phyloP scores from a whole-genome alignment of 1,140 invertebrate species.

The Rhopalosiphum padi region DNA sequence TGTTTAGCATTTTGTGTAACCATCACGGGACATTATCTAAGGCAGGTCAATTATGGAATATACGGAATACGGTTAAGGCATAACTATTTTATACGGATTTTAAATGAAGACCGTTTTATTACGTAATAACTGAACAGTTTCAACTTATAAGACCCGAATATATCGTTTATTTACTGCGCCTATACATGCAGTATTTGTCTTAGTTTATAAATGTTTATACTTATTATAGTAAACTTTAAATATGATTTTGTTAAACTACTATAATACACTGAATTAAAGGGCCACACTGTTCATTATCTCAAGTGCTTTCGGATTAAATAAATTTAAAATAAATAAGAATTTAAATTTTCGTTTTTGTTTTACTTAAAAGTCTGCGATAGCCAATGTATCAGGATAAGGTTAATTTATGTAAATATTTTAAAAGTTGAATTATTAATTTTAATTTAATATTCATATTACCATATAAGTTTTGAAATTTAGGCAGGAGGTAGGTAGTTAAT shows the following conservation, averaged over 20 bases:
- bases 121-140: too few relatives aligned
- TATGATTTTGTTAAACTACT: neutral
- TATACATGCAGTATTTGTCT: neutral
- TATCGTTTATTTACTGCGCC: too few relatives aligned
- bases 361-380: neutral
- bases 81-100: too few relatives aligned
- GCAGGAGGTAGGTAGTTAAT: neutral
- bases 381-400: neutral
- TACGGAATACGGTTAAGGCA: too few relatives aligned
- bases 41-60: too few relatives aligned
- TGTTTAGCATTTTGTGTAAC: too few relatives aligned
- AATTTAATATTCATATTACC: neutral
- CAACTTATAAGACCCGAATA: too few relatives aligned
- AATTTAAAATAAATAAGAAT: neutral
- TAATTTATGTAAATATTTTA: slow-evolving; percentile 20
- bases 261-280: neutral
- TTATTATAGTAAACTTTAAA: neutral
- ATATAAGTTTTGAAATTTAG: neutral
- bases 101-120: too few relatives aligned
- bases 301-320: neutral
- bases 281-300: neutral
- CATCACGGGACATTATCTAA: too few relatives aligned
- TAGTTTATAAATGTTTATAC: neutral
- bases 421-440: slow-evolving; percentile 7
- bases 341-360: neutral